Conservation (phyloP, 2,888 invertebrate species). For the Diabrotica balteata region DNA sequence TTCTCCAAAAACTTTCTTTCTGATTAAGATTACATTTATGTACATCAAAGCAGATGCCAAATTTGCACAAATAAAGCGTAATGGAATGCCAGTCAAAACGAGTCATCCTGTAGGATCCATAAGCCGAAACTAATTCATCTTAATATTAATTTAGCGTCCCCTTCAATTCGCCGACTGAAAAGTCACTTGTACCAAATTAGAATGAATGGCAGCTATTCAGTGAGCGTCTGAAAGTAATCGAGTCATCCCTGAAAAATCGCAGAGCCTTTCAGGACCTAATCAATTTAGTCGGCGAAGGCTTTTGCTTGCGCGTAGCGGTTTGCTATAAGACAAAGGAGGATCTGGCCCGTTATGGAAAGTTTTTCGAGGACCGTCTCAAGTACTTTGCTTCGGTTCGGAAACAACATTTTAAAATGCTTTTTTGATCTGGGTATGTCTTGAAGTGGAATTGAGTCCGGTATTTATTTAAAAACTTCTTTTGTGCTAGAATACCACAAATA, state of each 20-base stretch:
- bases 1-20: too few species aligned
- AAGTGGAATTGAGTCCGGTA: too few species aligned
- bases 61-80: neutral
- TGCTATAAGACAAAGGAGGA: constrained; percentile 1
- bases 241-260: constrained; percentile 51
- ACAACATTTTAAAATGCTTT: too few species aligned
- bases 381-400: neutral
- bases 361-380: constrained; percentile 5
- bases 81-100: neutral
- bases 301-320: constrained; percentile 1
- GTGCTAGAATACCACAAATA: too few species aligned
- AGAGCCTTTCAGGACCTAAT: constrained; percentile 47
- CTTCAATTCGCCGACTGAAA: constrained; percentile 41
- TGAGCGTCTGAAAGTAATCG: constrained; percentile 48
- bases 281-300: constrained; percentile 41
- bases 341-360: neutral
- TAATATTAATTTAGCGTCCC: constrained; percentile 44
- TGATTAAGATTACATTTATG: too few species aligned
- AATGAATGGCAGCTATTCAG: constrained; percentile 48
- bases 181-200: constrained; percentile 46
- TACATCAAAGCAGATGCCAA: too few species aligned
- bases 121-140: constrained; percentile 44
- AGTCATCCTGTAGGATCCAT: too few species aligned
- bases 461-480: too few species aligned
- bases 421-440: too few species aligned